phyloP scores from a whole-genome alignment of 2,797 vertebrate species.

The Poliocrania exsul region DNA sequence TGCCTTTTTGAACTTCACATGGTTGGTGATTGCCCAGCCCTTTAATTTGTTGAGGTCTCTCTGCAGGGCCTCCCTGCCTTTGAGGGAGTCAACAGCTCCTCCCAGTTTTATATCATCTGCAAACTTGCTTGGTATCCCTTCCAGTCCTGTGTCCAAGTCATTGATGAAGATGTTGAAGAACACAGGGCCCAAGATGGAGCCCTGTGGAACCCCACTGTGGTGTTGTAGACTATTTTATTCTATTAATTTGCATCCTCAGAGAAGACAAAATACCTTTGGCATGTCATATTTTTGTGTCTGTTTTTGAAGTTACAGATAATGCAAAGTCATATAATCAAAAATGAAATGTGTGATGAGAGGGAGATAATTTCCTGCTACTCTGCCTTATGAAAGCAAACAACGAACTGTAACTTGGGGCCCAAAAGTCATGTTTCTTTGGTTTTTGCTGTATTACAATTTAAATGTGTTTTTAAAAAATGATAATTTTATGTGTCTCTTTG shows the following conservation, averaged over 20 bases:
- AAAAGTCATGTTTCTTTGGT: background rate
- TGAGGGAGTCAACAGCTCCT: background rate
- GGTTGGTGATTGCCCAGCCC: background rate
- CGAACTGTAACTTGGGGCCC: constrained; percentile 4
- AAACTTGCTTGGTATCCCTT: background rate
- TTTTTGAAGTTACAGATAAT: constrained; percentile 6
- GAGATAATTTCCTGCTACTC: constrained; percentile 5
- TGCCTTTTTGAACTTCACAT: background rate
- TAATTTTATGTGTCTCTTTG: constrained; percentile 6
- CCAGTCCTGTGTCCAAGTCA: background rate
- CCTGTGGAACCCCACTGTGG: background rate
- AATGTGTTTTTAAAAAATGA: background rate
- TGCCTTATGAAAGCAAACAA: background rate
- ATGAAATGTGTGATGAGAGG: background rate
- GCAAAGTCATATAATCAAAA: constrained; percentile 39
- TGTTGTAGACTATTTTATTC: background rate
- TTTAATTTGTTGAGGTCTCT: background rate
- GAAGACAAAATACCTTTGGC: background rate
- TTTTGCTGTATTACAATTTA: background rate
- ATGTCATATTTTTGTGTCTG: background rate
- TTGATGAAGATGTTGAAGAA: background rate
- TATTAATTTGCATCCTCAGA: background rate
- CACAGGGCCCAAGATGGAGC: background rate
- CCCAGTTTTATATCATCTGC: background rate
- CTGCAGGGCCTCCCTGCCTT: background rate